Base-by-base conservation (phyloP, 2,888 invertebrate species). In the Drosophila sordidula region DNA sequence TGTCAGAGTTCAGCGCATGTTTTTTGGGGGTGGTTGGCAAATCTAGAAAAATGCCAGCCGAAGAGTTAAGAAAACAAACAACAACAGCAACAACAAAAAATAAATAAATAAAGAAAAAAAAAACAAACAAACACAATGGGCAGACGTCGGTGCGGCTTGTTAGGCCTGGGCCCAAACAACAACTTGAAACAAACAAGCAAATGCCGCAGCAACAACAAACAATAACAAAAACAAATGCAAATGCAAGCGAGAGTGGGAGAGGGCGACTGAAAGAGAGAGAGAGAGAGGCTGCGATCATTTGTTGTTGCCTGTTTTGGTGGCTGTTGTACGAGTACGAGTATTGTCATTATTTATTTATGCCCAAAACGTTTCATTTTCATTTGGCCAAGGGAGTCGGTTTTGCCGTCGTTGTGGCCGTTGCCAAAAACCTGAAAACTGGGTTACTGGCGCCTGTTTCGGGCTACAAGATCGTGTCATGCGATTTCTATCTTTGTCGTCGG, bases 391-490 rank as follows among this genome's bases (percentile, higher is more conserved):
- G 87, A 89, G 87, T 77, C 36, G 36, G 61, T 59, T 59, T 5
- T 22, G 41, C 34, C 11, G 57, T 47, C 50, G 50, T 46, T 52
- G 52, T 65, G 26, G 57, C 42, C 29, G 72, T 58, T 69, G 67
- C 55, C 62, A 61, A 59, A 83, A 80, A 85, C 89, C 77, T 79
- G 78, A 85, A 87, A 87, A 87, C 87, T 87, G 89, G 86, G 86
- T 87, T 87, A 87, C 86, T 87, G 86, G 86, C 86, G 86, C 86
- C 86, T 89, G 86, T 89, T 89, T 89, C 82, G 87, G 86, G 82
- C 87, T 87, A 87, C 87, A 87, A 87, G 89, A 87, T 87, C 89
- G 86, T 87, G 86, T 88, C 86, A 89, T 87, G 78, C 81, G 86
- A 86, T 86, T 86, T 86, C 89, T 88, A 87, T 87, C 85, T 86